These are phyloP conservation scores for Magallana angulata DNA, from an alignment of 1,140 invertebrate genomes.

Conservation along the genomic window DNA sequence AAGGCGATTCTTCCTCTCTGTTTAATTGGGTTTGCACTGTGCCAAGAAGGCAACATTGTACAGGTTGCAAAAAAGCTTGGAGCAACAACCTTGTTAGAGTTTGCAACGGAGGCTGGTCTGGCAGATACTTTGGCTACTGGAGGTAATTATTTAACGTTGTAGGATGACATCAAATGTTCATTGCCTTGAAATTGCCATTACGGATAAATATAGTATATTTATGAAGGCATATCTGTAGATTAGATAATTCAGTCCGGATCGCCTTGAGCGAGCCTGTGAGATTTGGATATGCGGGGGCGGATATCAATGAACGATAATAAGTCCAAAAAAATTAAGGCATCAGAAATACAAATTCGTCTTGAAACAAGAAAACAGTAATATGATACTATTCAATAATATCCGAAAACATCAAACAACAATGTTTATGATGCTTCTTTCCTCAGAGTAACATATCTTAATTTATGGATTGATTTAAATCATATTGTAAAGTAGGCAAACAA, in stretches of 20 bases:
- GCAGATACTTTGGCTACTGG: constrained; percentile 53
- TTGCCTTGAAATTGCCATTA: neutral
- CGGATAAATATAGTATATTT: neutral
- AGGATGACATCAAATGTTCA: neutral
- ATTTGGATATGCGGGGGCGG: no score
- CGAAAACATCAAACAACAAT: no score
- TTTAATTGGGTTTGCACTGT: constrained; percentile 22
- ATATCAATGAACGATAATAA: no score
- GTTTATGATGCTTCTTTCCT: no score
- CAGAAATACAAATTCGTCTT: no score
- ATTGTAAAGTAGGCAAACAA: no score
- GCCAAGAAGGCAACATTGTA: constrained; percentile 53
- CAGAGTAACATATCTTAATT: no score
- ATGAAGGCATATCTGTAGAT: neutral
- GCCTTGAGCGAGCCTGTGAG: neutral
- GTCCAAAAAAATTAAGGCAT: no score
- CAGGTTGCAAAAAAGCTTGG: constrained; percentile 58
- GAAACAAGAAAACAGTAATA: no score
- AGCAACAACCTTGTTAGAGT: constrained; percentile 58
- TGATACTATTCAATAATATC: no score
- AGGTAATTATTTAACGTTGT: constrained; percentile 44
- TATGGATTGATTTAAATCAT: no score
- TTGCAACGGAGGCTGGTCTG: constrained; percentile 59
- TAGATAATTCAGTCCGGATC: neutral
- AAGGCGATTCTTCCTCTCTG: neutral